Evolutionary conservation across 2,797 vertebrate species (phyloP).

Genomic region (Neomorphus geoffroyi): DNA sequence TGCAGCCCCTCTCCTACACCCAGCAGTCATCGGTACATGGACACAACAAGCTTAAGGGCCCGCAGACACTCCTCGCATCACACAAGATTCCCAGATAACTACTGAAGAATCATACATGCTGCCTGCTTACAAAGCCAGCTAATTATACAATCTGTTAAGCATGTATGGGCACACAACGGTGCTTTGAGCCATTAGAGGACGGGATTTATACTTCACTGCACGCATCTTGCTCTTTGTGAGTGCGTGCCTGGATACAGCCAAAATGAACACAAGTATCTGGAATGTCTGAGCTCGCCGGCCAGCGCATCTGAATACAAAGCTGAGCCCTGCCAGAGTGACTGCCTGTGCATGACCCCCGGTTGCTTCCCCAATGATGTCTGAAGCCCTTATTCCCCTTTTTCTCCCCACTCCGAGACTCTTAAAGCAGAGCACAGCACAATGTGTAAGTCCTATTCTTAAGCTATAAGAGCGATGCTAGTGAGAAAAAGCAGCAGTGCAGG

Average conservation of each 20-base stretch:
- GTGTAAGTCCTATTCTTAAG: not conserved
- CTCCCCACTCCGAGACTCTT: not conserved
- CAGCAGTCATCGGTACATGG: rapidly evolving
- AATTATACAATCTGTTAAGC: conserved; percentile 67
- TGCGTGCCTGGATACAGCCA: conserved; percentile 65
- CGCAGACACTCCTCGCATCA: not conserved
- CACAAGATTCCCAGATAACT: not conserved
- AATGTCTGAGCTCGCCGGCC: conserved; percentile 56
- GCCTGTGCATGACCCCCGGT: not conserved
- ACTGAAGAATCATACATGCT: not conserved
- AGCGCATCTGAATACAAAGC: conserved; percentile 59
- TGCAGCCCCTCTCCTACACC: not conserved
- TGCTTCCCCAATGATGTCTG: not conserved
- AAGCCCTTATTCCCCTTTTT: not conserved
- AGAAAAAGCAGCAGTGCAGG: not conserved
- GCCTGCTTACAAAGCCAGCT: conserved; percentile 49
- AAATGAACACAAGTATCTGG: conserved; percentile 61
- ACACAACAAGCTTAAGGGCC: not conserved
- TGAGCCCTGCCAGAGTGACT: not conserved
- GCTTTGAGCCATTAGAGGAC: conserved; percentile 49
- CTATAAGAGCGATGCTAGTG: rapidly evolving
- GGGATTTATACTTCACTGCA: conserved; percentile 71
- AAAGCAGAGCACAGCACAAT: not conserved
- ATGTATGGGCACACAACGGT: conserved; percentile 42
- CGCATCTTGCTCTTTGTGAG: conserved; percentile 66